phyloP scores from a whole-genome alignment of 2,113 vertebrate genomes.

The Vulpes ferrilata region DNA sequence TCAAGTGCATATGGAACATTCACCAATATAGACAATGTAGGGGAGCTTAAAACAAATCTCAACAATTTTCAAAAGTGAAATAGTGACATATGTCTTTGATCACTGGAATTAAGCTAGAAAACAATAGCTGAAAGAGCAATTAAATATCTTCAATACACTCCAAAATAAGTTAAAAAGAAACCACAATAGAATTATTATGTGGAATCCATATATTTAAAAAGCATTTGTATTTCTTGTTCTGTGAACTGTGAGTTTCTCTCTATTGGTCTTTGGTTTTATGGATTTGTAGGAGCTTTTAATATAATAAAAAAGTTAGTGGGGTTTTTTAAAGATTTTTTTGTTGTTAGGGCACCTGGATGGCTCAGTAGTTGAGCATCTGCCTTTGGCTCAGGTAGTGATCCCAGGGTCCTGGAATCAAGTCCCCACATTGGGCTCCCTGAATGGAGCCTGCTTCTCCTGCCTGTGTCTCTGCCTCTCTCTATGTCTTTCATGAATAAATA shows the following conservation, averaged over 20 bases:
- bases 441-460: no score
- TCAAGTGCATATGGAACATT: neutral
- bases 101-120: neutral
- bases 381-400: no score
- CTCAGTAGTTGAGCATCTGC: no score
- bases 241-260: neutral
- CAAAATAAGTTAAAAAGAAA: neutral
- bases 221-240: neutral
- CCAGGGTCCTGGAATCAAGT: no score
- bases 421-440: no score
- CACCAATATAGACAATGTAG: neutral
- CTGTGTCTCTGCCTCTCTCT: no score
- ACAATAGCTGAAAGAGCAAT: neutral
- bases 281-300: neutral
- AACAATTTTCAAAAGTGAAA: neutral
- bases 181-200: neutral
- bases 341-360: no score
- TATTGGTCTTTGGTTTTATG: neutral
- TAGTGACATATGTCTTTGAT: neutral
- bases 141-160: neutral
- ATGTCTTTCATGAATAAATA: no score
- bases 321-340: no score
- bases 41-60: neutral
- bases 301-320: neutral
- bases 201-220: neutral